Base-by-base conservation (phyloP, 2,888 invertebrate genomes). In the Cantharis nigra region DNA sequence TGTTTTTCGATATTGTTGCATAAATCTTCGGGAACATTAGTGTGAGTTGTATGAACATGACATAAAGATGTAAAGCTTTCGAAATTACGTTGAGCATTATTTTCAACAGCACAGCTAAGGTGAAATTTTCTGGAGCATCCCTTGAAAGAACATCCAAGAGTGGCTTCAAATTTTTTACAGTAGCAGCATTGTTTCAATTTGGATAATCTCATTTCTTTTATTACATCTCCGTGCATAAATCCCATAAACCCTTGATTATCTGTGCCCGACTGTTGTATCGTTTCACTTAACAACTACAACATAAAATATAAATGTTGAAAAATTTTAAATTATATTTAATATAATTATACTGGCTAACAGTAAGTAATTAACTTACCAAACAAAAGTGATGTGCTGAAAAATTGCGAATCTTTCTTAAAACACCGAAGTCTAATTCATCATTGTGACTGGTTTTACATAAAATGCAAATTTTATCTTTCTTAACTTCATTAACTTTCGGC, bases 351-450 rank as follows among this genome's bases (percentile, higher is more conserved):
- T 18, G 18, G 23, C 3, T 23, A 23, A 23, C 23, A 23, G 23
- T n/a, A n/a, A n/a, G n/a, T n/a, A n/a, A n/a, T n/a, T n/a, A n/a
- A n/a, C n/a, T n/a, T n/a, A 95, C 95, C 89, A 94, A 90, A 86
- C 95, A 96, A 87, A 92, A 95, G 83, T 94, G 93, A 85, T 96
- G 95, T 2, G 93, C 93, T 62, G 91, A 88, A 26, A 94, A 88
- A 11, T 90, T 89, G 11, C 90, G 89, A 69, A 91, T 89, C 10
- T 89, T 87, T 81, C 92, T 91, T 28, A 92, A 85, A 82, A 91
- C 90, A 3, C 93, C 93, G 83, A 89, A 92, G 13, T 89, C 86
- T 9, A 91, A 76, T 83, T 92, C 92, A 81, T 92, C 89, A 18
- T 91, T 89, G 0, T 90, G 89, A 63, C 87, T 82, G 7, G 87